Base-by-base conservation (phyloP, 2,113 vertebrate species). In the Accipiter virgatus region DNA sequence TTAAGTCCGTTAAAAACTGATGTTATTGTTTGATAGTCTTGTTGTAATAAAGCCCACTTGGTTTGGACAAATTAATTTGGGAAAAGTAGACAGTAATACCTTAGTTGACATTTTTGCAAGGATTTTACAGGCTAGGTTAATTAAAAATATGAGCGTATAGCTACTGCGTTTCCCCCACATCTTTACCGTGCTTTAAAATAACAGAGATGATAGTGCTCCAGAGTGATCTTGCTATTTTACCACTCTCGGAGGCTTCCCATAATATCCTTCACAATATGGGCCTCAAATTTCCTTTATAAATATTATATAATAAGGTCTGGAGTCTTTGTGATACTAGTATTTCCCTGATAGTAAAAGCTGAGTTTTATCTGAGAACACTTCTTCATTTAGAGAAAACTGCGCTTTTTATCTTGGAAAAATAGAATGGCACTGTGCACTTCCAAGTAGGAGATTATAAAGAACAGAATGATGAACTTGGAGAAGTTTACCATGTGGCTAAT, bases 101-200 rank as follows among this genome's bases (percentile, higher is more conserved):
- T 73, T 81, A 84, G 59, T 26, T 91, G 50, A 86, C 68, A 83
- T 13, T 81, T 52, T 50, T 84, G 32, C 56, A 93, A 75, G 31
- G 52, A 71, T 92, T 93, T 96, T 86, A 93, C 42, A 68, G 56
- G n/a, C 27, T 67, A 55, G 68, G 36, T 95, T 97, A 97, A 95
- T 95, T 96, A 90, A 74, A 92, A 95, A 86, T 90, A 95, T n/a
- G 72, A 81, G 75, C 13, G 11, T 83, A 66, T 83, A 90, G 67
- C 42, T 97, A 53, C 63, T 66, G 31, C 3, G 6, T 81, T 93
- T 81, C 5, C 38, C n/a, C 34, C 17, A 16, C 18, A 56, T 72
- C 59, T 93, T 94, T 92, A 61, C 36, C 43, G 32, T n/a, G 36
- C 52, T 86, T 97, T 96, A 91, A 93, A 96, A 71, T 86, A 88